A percentile compares a stretch with the other conserved stretches of the same genome.
These are phyloP conservation scores for Oreohelix idahoensis DNA, from an alignment of 1,140 invertebrate genomes.

Conservation along the genomic window DNA sequence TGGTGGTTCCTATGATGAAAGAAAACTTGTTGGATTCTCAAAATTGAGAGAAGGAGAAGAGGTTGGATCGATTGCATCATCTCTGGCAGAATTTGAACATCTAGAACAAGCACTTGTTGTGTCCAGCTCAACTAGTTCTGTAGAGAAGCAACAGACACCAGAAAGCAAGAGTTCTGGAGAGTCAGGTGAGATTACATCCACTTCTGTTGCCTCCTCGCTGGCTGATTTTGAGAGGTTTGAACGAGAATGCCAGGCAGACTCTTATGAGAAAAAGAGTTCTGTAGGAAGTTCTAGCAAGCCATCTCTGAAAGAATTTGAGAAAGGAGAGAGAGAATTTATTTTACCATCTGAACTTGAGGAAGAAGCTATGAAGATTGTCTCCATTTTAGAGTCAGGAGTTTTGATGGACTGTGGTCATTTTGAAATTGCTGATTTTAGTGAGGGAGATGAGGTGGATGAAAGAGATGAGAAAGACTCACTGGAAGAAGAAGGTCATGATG, in stretches of 20 bases:
- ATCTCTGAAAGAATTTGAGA: constrained; percentile 72
- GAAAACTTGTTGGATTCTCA: constrained; percentile 45
- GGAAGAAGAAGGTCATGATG: constrained; percentile 52
- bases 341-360: constrained; percentile 65
- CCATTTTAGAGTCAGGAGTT: constrained; percentile 86
- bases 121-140: constrained; percentile 70
- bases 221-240: constrained; percentile 69
- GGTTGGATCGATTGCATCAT: constrained; percentile 91
- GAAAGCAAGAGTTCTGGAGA: constrained; percentile 61
- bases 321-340: constrained; percentile 64
- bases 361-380: constrained; percentile 74
- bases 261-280: constrained; percentile 56
- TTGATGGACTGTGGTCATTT: constrained; percentile 74
- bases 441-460: constrained; percentile 47
- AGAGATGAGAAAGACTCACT: constrained; percentile 62
- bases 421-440: constrained; percentile 37
- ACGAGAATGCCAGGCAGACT: constrained; percentile 49
- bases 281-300: constrained; percentile 60
- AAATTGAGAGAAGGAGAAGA: constrained; percentile 84
- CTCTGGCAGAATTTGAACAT: constrained; percentile 93
- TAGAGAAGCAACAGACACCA: constrained; percentile 55
- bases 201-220: constrained; percentile 58
- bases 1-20: constrained; percentile 54
- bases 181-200: constrained; percentile 28
- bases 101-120: constrained; percentile 89